A percentile compares a stretch with the other conserved stretches of the same genome.
Conservation (phyloP, 1,140 invertebrate species). For the Scaptodrosophila lebanonensis region DNA sequence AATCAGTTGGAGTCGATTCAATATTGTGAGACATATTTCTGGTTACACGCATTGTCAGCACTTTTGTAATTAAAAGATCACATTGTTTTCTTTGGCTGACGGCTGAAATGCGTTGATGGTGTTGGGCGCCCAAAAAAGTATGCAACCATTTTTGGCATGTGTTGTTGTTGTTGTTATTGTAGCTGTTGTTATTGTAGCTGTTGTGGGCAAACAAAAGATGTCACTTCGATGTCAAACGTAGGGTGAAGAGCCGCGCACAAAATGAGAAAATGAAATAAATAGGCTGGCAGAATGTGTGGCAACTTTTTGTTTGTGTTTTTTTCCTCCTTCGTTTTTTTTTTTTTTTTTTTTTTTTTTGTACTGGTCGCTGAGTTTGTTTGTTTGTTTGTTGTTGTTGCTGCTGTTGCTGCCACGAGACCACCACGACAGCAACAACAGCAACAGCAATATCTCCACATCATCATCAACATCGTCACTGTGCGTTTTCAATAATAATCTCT, state of each 20-base stretch:
- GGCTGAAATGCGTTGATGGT: too few species aligned
- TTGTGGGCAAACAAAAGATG: constrained; percentile 52
- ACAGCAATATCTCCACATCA: too few species aligned
- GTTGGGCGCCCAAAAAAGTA: too few species aligned
- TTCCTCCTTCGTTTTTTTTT: constrained; percentile 17
- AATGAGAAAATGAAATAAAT: constrained; percentile 58
- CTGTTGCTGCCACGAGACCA: constrained; percentile 47
- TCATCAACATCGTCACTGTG: constrained; percentile 12
- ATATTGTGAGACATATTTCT: too few species aligned
- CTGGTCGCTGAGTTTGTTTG: constrained; percentile 1
- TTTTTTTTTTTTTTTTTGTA: constrained; percentile 32
- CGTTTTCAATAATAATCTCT: constrained; percentile 72
- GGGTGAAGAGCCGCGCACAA: too few species aligned
- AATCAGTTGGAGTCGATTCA: too few species aligned
- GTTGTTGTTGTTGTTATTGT: too few species aligned
- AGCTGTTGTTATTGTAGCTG: too few species aligned
- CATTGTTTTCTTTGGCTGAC: too few species aligned
- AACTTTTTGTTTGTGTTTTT: constrained; percentile 30
- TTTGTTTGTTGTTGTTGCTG: constrained; percentile 11
- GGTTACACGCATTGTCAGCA: too few species aligned
- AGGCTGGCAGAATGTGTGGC: constrained; percentile 42
- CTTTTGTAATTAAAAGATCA: too few species aligned
- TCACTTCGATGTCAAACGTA: constrained; percentile 58
- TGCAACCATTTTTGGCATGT: too few species aligned
- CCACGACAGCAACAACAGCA: background rate